Evolutionary conservation across 2,113 vertebrate genomes (phyloP).

Genomic region (Cebidichthys violaceus): DNA sequence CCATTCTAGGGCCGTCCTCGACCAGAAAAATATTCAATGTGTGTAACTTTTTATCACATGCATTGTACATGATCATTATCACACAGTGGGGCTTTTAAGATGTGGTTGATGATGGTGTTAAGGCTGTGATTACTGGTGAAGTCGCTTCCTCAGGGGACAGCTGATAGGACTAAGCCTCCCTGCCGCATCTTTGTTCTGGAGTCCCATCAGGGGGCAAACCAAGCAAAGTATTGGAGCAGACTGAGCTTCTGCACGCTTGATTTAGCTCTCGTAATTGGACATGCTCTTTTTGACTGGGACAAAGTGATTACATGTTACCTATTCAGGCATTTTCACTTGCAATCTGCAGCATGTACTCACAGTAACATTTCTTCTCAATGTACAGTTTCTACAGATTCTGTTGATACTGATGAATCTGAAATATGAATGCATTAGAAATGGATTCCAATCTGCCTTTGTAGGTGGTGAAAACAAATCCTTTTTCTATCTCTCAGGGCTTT

Average conservation of each 20-base stretch:
- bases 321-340: conserved; percentile 65
- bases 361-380: conserved; percentile 6
- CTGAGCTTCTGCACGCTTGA: conserved; percentile 74
- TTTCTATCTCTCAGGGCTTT: conserved; percentile 53
- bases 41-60: conserved; percentile 25
- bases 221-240: conserved; percentile 71
- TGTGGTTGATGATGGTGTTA: conserved; percentile 33
- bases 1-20: neutral
- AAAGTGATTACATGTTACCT: conserved; percentile 81
- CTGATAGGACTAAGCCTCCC: conserved; percentile 69
- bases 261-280: conserved; percentile 81
- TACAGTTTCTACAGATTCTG: conserved; percentile 30
- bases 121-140: conserved; percentile 54
- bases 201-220: conserved; percentile 69
- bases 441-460: conserved; percentile 53
- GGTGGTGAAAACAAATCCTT: conserved; percentile 67
- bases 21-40: neutral
- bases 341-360: conserved; percentile 44
- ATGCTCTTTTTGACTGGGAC: conserved; percentile 80
- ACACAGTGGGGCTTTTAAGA: conserved; percentile 50
- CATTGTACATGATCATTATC: conserved; percentile 46
- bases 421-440: conserved; percentile 46
- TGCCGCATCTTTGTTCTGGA: conserved; percentile 68
- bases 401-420: conserved; percentile 25
- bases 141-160: conserved; percentile 55